Evolutionary conservation across 1,140 invertebrate species (phyloP), one percentile per base, ranked within the genome.

Genomic region (Drosophila mojavensis): DNA sequence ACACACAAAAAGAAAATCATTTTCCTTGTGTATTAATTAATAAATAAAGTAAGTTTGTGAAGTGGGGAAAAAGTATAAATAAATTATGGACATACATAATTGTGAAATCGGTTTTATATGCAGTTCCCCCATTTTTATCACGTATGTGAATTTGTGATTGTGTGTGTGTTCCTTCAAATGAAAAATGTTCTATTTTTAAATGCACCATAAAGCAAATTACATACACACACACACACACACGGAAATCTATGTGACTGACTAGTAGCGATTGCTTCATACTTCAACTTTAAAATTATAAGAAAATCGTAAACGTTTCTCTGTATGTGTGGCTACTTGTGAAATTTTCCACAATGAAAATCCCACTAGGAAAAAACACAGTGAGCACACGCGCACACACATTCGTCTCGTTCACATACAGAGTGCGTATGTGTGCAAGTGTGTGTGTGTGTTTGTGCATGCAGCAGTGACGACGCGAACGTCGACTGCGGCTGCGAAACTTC

Each of bases 101-200:
- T 84, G 81, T 84, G 81, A 83, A 83, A 83, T 84, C 45, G 56
- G 39, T 48, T 55, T 43, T 39, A 60, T 71, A 61, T 71, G 61
- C 56, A 65, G 28, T 39, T 9, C 33, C n/a, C 39, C 30, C 41
- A 51, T 53, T 62, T 78, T 39, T 56, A 45, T 73, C 33, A 41
- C 45, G 50, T 30, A 30, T 30, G 5, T 30, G 28, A 30, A 6
- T 3, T 4, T 71, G 47, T 78, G 62, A 59, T 60, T 48, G 56
- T 78, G 33, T 28, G 47, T 73, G 30, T 70, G 60, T 62, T 66
- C 65, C 73, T 76, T 77, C 51, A 69, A 80, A 78, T 75, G 81
- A 88, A 88, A 86, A 89, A 84, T 76, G 70, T 88, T 89, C 84
- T 88, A 88, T 88, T 89, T 88, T 73, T 88, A 88, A 88, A 78